A percentile compares a stretch with the other conserved stretches of the same genome.
Evolutionary conservation across 2,888 invertebrate genomes (phyloP).

Genomic region (Apodemia mormo): DNA sequence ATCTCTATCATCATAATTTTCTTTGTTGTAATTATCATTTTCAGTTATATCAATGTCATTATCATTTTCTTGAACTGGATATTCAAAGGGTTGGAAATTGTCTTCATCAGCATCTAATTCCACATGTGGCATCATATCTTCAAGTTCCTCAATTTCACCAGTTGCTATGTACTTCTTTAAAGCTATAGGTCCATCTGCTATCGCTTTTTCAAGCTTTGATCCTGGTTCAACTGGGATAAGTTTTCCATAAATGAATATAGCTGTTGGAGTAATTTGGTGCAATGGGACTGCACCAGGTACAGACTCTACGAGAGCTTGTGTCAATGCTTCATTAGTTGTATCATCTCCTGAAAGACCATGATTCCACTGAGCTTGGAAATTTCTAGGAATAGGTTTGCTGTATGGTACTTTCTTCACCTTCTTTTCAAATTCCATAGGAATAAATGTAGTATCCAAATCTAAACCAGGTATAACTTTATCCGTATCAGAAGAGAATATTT

Average conservation of each 20-base stretch:
- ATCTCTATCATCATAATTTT: constrained; percentile 47
- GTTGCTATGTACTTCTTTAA: constrained; percentile 89
- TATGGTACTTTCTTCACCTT: constrained; percentile 94
- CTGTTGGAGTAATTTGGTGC: constrained; percentile 88
- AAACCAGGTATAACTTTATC: constrained; percentile 91
- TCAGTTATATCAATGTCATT: constrained; percentile 48
- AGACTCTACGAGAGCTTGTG: constrained; percentile 87
- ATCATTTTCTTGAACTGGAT: constrained; percentile 58
- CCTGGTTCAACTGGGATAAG: constrained; percentile 89
- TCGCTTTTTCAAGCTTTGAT: constrained; percentile 88
- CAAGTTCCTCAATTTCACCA: constrained; percentile 90
- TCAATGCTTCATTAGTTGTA: constrained; percentile 82
- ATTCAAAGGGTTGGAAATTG: constrained; percentile 69
- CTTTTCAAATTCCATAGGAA: constrained; percentile 86
- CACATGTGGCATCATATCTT: constrained; percentile 87
- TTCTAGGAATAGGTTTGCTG: constrained; percentile 97
- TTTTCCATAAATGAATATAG: constrained; percentile 92
- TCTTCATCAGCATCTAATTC: constrained; percentile 83
- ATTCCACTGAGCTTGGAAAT: constrained; percentile 99
- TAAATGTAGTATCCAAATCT: constrained; percentile 87
- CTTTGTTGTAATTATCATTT: constrained; percentile 60
- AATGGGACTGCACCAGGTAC: constrained; percentile 90
- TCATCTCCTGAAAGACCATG: constrained; percentile 84
- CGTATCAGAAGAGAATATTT: constrained; percentile 83
- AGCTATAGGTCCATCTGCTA: constrained; percentile 88